phyloP scores from a whole-genome alignment of 2,113 vertebrate species.

The Protobothrops mucrosquamatus region DNA sequence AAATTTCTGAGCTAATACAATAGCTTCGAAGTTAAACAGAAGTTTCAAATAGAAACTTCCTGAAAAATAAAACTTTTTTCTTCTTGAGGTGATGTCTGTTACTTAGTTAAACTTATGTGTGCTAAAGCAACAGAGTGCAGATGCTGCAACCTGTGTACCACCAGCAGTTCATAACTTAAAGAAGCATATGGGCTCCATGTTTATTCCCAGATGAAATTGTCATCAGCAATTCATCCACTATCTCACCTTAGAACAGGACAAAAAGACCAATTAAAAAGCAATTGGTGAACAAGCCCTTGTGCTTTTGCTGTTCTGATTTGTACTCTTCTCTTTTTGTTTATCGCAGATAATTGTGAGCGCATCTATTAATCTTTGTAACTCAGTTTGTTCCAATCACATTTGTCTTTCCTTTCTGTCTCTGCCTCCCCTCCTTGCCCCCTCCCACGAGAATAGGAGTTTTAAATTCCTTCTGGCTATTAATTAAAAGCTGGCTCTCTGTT shows the following conservation, averaged over 20 bases:
- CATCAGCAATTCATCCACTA: neutral
- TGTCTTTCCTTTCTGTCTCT: constrained; percentile 18
- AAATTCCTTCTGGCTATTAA: constrained; percentile 80
- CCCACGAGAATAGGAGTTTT: constrained; percentile 60
- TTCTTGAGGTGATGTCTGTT: neutral
- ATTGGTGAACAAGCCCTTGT: neutral
- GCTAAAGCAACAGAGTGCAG: neutral
- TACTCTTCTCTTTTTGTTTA: constrained; percentile 6
- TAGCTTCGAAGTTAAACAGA: neutral
- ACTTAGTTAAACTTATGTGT: neutral
- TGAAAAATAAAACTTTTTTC: neutral
- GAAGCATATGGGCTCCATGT: neutral
- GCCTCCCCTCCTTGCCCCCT: neutral
- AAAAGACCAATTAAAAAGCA: neutral
- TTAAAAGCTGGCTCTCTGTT: constrained; percentile 74
- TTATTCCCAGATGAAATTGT: neutral
- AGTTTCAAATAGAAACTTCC: neutral
- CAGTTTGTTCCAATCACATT: constrained; percentile 36
- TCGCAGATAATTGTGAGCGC: constrained; percentile 39
- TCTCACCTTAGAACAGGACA: neutral
- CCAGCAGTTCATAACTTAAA: neutral
- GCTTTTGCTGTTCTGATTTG: neutral
- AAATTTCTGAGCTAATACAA: neutral
- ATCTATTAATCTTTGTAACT: constrained; percentile 56
- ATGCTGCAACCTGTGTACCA: neutral